These are phyloP conservation scores for Brenthis ino DNA, from an alignment of 2,888 invertebrate genomes.

Conservation along the genomic window DNA sequence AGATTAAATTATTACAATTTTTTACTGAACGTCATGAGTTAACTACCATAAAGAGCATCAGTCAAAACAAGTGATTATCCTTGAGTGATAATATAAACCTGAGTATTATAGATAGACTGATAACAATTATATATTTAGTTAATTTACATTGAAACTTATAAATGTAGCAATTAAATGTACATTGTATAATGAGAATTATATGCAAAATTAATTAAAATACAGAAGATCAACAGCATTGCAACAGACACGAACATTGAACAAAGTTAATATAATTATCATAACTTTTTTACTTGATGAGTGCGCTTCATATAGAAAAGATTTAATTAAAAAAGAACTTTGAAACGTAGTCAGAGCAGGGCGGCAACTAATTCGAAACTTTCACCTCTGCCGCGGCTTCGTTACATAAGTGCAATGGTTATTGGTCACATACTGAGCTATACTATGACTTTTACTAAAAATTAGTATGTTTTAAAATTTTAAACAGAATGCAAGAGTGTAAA, in stretches of 20 bases:
- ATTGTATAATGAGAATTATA: neutral
- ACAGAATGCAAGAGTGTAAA: too few species aligned
- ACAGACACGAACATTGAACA: constrained; percentile 14
- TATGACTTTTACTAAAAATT: too few species aligned
- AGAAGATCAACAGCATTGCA: neutral
- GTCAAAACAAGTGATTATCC: too few species aligned
- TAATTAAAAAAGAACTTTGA: constrained; percentile 38
- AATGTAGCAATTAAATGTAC: neutral
- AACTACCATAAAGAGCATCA: too few species aligned
- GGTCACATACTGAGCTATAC: constrained; percentile 16
- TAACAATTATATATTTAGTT: too few species aligned
- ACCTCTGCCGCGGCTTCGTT: constrained; percentile 19
- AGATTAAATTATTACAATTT: too few species aligned
- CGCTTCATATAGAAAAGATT: constrained; percentile 35
- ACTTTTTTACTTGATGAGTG: constrained; percentile 28
- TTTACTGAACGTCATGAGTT: too few species aligned
- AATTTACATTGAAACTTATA: too few species aligned
- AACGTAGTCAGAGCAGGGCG: constrained; percentile 22
- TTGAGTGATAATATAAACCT: too few species aligned
- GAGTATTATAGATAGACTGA: too few species aligned
- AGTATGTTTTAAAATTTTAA: too few species aligned
- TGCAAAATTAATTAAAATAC: constrained; percentile 14
- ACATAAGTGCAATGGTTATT: constrained; percentile 4
- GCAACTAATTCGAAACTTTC: constrained; percentile 42
- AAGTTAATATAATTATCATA: constrained; percentile 26